Conservation (phyloP, 2,113 vertebrate genomes). For the Tyto alba region DNA sequence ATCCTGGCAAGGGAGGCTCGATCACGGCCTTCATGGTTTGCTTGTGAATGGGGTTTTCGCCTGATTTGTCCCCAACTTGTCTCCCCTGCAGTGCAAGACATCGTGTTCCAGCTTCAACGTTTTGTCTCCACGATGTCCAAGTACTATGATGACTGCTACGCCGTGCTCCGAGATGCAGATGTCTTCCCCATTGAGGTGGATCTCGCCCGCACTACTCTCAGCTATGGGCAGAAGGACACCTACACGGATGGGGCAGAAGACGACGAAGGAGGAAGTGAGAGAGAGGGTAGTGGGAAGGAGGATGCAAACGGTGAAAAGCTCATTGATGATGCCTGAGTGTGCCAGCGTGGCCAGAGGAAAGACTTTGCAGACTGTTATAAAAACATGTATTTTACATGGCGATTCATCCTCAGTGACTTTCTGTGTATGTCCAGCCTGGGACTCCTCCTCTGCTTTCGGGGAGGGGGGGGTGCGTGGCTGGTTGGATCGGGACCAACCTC, state of each 20-base stretch:
- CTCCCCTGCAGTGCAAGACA: conserved; percentile 88
- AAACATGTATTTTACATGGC: background rate
- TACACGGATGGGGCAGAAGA: conserved; percentile 81
- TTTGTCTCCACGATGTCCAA: conserved; percentile 96
- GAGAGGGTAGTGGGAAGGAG: conserved; percentile 35
- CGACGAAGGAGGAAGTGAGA: conserved; percentile 24
- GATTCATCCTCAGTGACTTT: background rate
- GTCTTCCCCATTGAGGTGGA: conserved; percentile 99
- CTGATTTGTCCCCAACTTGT: background rate
- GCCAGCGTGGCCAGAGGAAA: background rate
- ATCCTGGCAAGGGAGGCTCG: background rate
- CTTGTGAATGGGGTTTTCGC: background rate
- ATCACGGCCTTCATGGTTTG: background rate
- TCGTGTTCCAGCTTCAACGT: conserved; percentile 97
- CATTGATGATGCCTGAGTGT: conserved; percentile 78
- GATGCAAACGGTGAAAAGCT: conserved; percentile 86
- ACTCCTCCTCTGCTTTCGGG: conserved; percentile 12
- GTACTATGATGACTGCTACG: conserved; percentile 95
- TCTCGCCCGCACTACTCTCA: conserved; percentile 90
- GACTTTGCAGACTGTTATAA: background rate
- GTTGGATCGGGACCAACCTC: background rate
- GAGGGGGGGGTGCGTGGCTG: background rate
- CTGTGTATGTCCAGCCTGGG: background rate
- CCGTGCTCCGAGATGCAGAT: conserved; percentile 87
- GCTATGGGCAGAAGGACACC: conserved; percentile 81